Percentiles rank a stretch among this genome's conserved stretches.
Conservation (phyloP, 2,797 vertebrate genomes). For the Phoebastria nigripes region DNA sequence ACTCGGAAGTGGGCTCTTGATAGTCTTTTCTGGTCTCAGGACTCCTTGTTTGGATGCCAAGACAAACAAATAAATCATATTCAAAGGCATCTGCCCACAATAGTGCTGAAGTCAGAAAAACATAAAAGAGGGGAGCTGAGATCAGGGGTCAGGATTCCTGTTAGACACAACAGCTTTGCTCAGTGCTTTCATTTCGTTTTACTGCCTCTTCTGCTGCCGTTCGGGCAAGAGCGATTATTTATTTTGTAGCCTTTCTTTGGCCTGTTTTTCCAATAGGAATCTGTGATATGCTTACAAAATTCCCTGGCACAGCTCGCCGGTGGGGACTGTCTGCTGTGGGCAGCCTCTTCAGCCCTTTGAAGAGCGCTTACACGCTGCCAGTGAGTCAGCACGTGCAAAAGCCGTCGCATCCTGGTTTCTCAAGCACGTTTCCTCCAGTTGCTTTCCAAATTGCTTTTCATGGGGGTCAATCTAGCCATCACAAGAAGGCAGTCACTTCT, state of each 20-base stretch:
- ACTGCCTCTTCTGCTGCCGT: background rate
- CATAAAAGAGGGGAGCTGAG: conserved; percentile 4
- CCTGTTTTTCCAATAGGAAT: background rate
- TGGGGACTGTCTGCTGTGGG: background rate
- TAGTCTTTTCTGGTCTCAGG: conserved; percentile 55
- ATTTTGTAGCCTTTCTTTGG: background rate
- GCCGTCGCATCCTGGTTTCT: rapidly evolving
- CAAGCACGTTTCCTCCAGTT: background rate
- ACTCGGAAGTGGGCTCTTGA: conserved; percentile 65
- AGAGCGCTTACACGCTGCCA: rapidly evolving
- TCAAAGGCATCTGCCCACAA: conserved; percentile 56
- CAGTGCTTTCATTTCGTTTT: background rate
- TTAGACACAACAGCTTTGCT: conserved; percentile 33
- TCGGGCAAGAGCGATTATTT: background rate
- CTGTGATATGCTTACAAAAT: background rate
- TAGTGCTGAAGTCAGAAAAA: conserved; percentile 21
- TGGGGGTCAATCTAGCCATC: rapidly evolving
- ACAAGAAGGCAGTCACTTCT: background rate
- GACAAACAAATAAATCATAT: conserved; percentile 73
- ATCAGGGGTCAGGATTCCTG: conserved; percentile 36
- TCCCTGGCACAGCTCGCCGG: background rate
- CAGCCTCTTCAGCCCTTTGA: background rate
- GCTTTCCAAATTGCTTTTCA: background rate
- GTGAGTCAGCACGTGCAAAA: rapidly evolving
- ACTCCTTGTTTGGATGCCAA: conserved; percentile 63